Evolutionary conservation across 2,888 invertebrate species (phyloP).

Genomic region (Troides helena): DNA sequence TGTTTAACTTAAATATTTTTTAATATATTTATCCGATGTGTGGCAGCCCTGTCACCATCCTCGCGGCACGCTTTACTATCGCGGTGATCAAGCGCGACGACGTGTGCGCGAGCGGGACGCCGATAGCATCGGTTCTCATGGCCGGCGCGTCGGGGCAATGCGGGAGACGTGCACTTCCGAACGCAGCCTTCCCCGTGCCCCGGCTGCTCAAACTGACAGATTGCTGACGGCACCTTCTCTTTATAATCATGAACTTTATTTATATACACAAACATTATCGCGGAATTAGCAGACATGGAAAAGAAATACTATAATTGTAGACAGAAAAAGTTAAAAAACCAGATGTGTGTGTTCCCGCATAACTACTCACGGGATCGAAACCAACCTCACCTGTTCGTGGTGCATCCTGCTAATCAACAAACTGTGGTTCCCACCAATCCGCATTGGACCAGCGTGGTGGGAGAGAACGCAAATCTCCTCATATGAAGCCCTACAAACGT

Average conservation of each 20-base stretch:
- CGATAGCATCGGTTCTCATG: conserved; percentile 74
- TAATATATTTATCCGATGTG: not conserved
- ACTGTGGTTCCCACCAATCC: no score
- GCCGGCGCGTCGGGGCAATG: conserved; percentile 44
- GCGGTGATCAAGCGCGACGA: conserved; percentile 42
- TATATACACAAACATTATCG: not conserved
- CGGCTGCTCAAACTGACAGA: conserved; percentile 29
- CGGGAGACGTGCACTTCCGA: conserved; percentile 57
- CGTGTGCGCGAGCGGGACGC: conserved; percentile 58
- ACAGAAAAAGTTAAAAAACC: no score
- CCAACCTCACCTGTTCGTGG: no score
- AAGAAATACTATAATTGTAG: no score
- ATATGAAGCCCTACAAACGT: no score
- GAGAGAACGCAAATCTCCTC: no score
- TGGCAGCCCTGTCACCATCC: conserved; percentile 30
- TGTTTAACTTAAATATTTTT: no score
- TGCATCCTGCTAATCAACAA: no score
- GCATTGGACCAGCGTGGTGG: no score
- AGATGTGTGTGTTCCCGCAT: no score
- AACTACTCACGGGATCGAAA: no score
- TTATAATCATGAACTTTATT: not conserved
- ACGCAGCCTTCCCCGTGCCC: conserved; percentile 36
- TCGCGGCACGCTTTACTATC: conserved; percentile 37
- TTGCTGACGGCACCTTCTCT: conserved; percentile 9
- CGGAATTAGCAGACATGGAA: no score